Evolutionary conservation across 1,140 invertebrate species (phyloP).

Genomic region (Theocolax elegans): DNA sequence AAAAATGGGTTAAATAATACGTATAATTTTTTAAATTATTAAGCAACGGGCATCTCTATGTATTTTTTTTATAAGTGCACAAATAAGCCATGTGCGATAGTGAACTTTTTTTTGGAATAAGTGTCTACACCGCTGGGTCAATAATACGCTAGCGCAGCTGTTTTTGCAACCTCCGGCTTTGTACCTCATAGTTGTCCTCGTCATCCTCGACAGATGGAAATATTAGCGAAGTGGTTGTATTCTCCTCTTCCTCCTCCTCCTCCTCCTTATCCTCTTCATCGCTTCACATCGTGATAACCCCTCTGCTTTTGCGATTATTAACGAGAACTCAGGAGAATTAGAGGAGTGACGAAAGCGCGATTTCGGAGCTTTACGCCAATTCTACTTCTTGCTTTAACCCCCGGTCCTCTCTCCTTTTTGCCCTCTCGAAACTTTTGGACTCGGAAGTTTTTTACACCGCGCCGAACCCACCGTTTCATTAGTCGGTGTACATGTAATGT

Average conservation of each 20-base stretch:
- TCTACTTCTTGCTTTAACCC: not conserved
- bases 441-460: too few relatives aligned
- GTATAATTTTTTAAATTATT: too few relatives aligned
- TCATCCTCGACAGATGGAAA: slow-evolving; percentile 14
- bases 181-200: not conserved
- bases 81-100: not conserved
- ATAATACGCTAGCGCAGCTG: not conserved
- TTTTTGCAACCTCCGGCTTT: slow-evolving; percentile 6
- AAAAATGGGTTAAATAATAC: too few relatives aligned
- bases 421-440: too few relatives aligned
- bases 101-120: slow-evolving; percentile 12
- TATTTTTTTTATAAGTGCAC: slow-evolving; percentile 19
- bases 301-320: slow-evolving; percentile 28
- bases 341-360: not conserved
- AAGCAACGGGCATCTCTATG: too few relatives aligned
- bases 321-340: not conserved
- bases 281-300: too few relatives aligned
- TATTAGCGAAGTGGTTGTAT: slow-evolving; percentile 13
- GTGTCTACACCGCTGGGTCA: not conserved
- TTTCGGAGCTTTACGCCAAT: slow-evolving; percentile 1
- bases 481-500: too few relatives aligned
- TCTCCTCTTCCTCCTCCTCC: too few relatives aligned
- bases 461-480: too few relatives aligned
- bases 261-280: too few relatives aligned
- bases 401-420: too few relatives aligned